Evolutionary conservation across 2,888 invertebrate species (phyloP).

Genomic region (Tetropium fuscum): DNA sequence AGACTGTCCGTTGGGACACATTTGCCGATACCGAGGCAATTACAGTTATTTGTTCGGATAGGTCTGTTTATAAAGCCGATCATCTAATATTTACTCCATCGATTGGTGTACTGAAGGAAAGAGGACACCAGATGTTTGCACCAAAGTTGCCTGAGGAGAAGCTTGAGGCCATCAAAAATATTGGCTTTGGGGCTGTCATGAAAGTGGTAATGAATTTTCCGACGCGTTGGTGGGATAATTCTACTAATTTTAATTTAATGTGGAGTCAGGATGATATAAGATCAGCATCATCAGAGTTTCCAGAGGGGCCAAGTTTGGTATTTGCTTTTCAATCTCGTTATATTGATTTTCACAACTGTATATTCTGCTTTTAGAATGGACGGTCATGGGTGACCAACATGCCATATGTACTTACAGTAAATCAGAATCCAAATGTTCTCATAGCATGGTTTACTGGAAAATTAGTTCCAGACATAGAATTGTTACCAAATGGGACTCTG

Average conservation of each 20-base stretch:
- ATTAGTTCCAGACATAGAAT: conserved; percentile 74
- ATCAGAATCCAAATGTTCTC: conserved; percentile 70
- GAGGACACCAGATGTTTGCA: conserved; percentile 33
- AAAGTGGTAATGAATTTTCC: conserved; percentile 40
- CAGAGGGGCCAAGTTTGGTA: not conserved
- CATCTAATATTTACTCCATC: conserved; percentile 70
- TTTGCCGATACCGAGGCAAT: conserved; percentile 40
- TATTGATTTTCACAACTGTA: too few species aligned
- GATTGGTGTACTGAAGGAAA: conserved; percentile 43
- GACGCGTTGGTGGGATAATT: conserved; percentile 37
- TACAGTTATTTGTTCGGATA: conserved; percentile 67
- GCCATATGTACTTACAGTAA: conserved; percentile 22
- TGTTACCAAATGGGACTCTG: conserved; percentile 67
- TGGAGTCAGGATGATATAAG: conserved; percentile 33
- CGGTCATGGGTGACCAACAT: conserved; percentile 40
- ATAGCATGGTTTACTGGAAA: conserved; percentile 76
- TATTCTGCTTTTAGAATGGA: conserved; percentile 40
- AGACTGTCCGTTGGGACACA: conserved; percentile 32
- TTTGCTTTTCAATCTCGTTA: conserved; percentile 9
- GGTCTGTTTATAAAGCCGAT: conserved; percentile 67
- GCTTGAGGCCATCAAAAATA: conserved; percentile 34
- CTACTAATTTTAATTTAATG: conserved; percentile 36
- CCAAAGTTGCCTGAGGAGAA: conserved; percentile 38
- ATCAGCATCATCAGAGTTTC: conserved; percentile 1
- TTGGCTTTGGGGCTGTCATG: conserved; percentile 43